These are phyloP conservation scores for Achroia grisella DNA, from an alignment of 1,140 invertebrate genomes.

Conservation along the genomic window DNA sequence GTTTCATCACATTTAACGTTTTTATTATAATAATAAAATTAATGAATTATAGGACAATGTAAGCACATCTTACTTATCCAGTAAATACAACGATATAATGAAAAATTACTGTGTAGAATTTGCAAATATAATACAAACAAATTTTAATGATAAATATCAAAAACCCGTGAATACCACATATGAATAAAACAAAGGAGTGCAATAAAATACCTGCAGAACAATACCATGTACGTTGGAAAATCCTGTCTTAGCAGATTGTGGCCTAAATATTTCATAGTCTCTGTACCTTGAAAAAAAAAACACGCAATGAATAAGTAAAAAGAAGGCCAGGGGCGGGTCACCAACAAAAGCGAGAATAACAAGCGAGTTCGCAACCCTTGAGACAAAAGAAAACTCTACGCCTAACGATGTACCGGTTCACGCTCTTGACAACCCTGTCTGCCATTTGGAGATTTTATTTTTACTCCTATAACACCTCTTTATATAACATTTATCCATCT, in stretches of 20 bases:
- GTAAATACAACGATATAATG: too few relatives aligned
- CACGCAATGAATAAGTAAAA: slow-evolving; percentile 39
- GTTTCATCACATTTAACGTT: too few relatives aligned
- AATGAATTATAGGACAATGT: too few relatives aligned
- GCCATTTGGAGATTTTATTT: slow-evolving; percentile 1
- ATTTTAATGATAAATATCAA: too few relatives aligned
- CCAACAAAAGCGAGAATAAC: slow-evolving; percentile 32
- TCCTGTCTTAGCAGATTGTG: slow-evolving; percentile 10
- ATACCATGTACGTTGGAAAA: neutral
- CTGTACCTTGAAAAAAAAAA: slow-evolving; percentile 11
- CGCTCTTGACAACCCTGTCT: slow-evolving; percentile 16
- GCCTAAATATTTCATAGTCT: slow-evolving; percentile 10
- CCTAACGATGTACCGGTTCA: slow-evolving; percentile 32
- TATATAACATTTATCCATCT: too few relatives aligned
- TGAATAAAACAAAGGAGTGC: neutral
- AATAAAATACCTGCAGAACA: slow-evolving; percentile 1
- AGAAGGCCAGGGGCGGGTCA: slow-evolving; percentile 29
- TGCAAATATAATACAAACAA: neutral
- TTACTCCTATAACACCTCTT: too few relatives aligned
- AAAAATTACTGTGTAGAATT: too few relatives aligned
- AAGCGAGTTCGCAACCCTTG: slow-evolving; percentile 27
- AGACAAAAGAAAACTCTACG: slow-evolving; percentile 42
- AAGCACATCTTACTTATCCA: too few relatives aligned
- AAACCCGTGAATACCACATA: too few relatives aligned
- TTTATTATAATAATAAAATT: too few relatives aligned